phyloP scores from a whole-genome alignment of 30 jellyfish, hydroid and myxozoan species.

The Hydractinia echinata region DNA sequence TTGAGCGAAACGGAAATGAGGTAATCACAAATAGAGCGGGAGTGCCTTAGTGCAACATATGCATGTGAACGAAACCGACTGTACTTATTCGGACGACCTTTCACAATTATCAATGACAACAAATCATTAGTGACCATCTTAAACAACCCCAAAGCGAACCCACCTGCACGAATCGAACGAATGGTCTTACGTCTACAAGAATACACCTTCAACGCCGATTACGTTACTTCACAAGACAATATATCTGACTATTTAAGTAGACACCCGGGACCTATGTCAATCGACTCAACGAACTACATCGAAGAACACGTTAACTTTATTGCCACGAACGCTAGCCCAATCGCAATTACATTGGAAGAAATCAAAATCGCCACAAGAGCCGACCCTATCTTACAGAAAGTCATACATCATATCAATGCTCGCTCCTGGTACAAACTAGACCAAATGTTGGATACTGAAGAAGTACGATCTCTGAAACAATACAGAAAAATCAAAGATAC shows the following conservation, averaged over 20 bases:
- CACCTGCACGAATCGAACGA: slow-evolving; percentile 29
- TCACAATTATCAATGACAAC: slow-evolving; percentile 3
- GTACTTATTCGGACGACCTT: slow-evolving; percentile 23
- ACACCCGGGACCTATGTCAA: background rate
- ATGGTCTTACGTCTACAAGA: slow-evolving; percentile 13
- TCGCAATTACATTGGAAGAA: too few relatives aligned
- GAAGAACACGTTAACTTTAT: slow-evolving; percentile 4
- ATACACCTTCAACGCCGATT: background rate
- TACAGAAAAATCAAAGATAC: too few relatives aligned
- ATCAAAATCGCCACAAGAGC: too few relatives aligned
- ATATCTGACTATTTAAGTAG: background rate
- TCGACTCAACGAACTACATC: too few relatives aligned
- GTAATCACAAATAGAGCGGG: too few relatives aligned
- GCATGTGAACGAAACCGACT: too few relatives aligned
- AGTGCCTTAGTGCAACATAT: too few relatives aligned
- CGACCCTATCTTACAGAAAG: background rate
- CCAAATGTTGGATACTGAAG: too few relatives aligned
- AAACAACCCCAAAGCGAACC: slow-evolving; percentile 29
- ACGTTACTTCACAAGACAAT: background rate
- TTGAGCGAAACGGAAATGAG: background rate
- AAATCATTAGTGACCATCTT: slow-evolving; percentile 15
- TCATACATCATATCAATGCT: background rate
- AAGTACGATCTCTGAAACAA: too few relatives aligned
- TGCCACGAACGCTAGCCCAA: background rate
- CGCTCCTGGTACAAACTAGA: too few relatives aligned